Evolutionary conservation across 1,140 invertebrate genomes (phyloP), one percentile per base, ranked within the genome.

Genomic region (Philopotamus ludificatus): DNA sequence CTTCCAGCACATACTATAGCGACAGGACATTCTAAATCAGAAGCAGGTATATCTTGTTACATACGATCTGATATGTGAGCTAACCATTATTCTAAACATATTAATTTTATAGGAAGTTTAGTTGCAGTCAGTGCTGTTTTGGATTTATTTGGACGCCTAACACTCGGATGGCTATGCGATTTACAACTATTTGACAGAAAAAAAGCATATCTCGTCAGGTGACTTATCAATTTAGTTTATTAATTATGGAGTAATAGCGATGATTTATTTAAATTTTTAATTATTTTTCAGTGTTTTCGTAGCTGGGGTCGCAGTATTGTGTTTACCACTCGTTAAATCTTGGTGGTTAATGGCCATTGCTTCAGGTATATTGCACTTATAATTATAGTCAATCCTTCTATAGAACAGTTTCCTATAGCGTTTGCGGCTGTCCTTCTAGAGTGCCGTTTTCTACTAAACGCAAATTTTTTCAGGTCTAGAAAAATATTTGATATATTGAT

Each of bases 131-230:
- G 87, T 41, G 88, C 89, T 0, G 84, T 84, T 1, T 74, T 89
- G 25, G 89, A 91, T 71, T 73, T 91, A 0, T 83, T 83, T 59
- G 88, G 89, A 0, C 79, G 88, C 49, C 77, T 91, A 3, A 85
- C 86, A 0, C 79, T 89, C 0, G 88, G 88, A 1, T 89, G 84
- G 79, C 73, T 91, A 0, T 87, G 87, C 2, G 89, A 91, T 74
- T 72, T 89, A 26, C 86, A 87, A 66, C 74, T 90, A 0, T 88
- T 89, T 65, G 85, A 87, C 72, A 81, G 86, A 47, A 82, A 85
- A 72, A 88, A 88, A 77, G 86, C 85, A 25, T 89, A 88, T 50
- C 86, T 88, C 39, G 74, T 88, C 66, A 88, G 87, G 87, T 89
- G 73, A 71, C 69, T 25, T 16, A 49, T 7, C 16, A 49, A 9